A percentile compares a stretch with the other conserved stretches of the same genome.
These are phyloP conservation scores for Monodelphis domestica DNA, from an alignment of 2,797 vertebrate genomes.

Conservation along the genomic window DNA sequence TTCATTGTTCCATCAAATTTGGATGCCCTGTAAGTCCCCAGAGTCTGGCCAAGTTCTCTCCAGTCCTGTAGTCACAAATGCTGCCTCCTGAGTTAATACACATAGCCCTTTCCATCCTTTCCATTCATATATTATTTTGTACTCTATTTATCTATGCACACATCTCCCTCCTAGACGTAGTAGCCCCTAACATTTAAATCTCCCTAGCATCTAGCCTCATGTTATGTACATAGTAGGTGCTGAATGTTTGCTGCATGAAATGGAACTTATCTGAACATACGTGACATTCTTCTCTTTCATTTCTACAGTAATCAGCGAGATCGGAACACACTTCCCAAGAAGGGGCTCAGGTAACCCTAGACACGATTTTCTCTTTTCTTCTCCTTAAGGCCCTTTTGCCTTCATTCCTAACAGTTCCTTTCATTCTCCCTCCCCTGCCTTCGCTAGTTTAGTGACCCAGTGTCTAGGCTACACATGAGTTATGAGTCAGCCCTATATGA, in stretches of 20 bases:
- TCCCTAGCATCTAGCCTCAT: background rate
- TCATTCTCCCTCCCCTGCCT: background rate
- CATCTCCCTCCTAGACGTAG: background rate
- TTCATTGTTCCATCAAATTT: background rate
- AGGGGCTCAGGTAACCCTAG: constrained; percentile 92
- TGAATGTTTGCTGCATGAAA: background rate
- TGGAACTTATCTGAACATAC: background rate
- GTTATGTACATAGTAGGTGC: background rate
- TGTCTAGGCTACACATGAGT: background rate
- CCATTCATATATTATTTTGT: background rate
- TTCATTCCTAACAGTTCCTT: background rate
- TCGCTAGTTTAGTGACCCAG: background rate
- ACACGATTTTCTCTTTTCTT: background rate
- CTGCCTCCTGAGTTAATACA: background rate
- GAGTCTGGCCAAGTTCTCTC: background rate
- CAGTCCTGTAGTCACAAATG: background rate
- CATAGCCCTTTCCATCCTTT: background rate
- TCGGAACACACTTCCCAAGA: constrained; percentile 96
- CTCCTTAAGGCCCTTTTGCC: background rate
- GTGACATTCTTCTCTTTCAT: constrained; percentile 60
- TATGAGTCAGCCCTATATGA: background rate
- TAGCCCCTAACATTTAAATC: background rate
- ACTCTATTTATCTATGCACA: background rate
- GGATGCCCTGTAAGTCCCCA: background rate
- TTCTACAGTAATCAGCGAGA: constrained; percentile 90